Evolutionary conservation across 2,797 vertebrate genomes (phyloP), one percentile per base, ranked within the genome.

Genomic region (Halcyon badia): DNA sequence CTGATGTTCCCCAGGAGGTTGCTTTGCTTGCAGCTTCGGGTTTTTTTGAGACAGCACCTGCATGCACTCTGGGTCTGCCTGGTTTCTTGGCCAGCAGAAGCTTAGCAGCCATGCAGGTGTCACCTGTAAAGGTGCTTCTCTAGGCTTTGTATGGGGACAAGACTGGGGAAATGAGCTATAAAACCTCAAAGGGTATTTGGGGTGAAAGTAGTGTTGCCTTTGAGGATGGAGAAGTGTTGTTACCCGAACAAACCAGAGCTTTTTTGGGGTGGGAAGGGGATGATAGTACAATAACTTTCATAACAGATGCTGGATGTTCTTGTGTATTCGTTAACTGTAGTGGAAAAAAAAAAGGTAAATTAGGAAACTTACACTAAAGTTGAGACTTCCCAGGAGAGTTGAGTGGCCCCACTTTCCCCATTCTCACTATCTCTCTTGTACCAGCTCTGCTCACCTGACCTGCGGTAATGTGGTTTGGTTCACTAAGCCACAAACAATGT

Each of bases 11-110:
- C 19, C 16, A 20, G 54, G 48, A 48, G 25, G n/a, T 5, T 39
- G 25, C 37, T 71, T 70, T 75, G 39, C 39, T 60, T 48, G 46
- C 46, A 48, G 46, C 46, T 48, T 48, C 13, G 30, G 25, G 39
- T 28, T 31, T 60, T 52, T 39, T 79, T 26, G 44, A 56, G 46
- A 4, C 21, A 33, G 31, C 14, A 16, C 24, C 68, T 65, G 18
- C 7, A 2, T 6, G 21, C 49, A 12, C 65, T 70, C 21, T 0
- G 0, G 3, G n/a, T 54, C 51, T 66, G 12, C 0, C 0, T 19
- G 28, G 49, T 13, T 75, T 87, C 54, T 37, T 20, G 30, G 39
- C 26, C 51, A 72, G n/a, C 12, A 20, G 9, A n/a, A 15, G 15
- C 54, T 70, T 48, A 41, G 57, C 42, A 89, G 57, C 33, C 0